These are phyloP conservation scores for Vimba vimba DNA, from an alignment of 2,113 vertebrate species.

Conservation along the genomic window DNA sequence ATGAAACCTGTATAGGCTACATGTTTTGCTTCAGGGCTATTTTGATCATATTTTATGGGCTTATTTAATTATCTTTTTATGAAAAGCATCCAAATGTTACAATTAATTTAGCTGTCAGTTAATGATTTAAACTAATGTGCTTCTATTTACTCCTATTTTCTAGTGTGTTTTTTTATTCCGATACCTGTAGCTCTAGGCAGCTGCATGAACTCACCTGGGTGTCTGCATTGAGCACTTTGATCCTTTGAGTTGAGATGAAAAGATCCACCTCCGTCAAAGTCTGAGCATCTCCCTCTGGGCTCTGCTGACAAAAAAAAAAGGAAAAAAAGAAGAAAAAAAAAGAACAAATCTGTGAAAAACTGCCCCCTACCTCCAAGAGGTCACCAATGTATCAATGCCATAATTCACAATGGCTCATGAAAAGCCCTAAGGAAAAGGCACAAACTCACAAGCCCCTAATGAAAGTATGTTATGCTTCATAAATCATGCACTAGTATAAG, in stretches of 20 bases:
- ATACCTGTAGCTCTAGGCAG: neutral
- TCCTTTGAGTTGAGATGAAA: conserved; percentile 90
- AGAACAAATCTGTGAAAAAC: conserved; percentile 28
- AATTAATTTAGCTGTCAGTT: neutral
- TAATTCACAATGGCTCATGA: conserved; percentile 26
- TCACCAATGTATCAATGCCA: conserved; percentile 1
- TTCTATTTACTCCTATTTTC: neutral
- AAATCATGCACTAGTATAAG: conserved; percentile 46
- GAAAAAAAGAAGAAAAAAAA: neutral
- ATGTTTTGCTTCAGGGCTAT: neutral
- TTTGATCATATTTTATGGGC: neutral
- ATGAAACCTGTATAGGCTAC: neutral
- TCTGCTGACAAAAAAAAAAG: conserved; percentile 64
- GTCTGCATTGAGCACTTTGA: conserved; percentile 89
- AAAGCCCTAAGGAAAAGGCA: conserved; percentile 5
- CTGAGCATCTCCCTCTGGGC: conserved; percentile 83
- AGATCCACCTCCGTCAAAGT: conserved; percentile 87
- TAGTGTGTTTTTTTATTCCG: neutral
- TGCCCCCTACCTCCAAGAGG: neutral
- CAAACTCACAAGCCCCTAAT: conserved; percentile 30
- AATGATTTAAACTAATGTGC: neutral
- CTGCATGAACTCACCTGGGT: conserved; percentile 78
- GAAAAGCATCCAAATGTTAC: neutral
- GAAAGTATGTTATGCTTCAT: conserved; percentile 43
- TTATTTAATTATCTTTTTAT: neutral